These are phyloP conservation scores for Mandrillus leucophaeus DNA, from an alignment of 2,113 vertebrate genomes.

Conservation along the genomic window DNA sequence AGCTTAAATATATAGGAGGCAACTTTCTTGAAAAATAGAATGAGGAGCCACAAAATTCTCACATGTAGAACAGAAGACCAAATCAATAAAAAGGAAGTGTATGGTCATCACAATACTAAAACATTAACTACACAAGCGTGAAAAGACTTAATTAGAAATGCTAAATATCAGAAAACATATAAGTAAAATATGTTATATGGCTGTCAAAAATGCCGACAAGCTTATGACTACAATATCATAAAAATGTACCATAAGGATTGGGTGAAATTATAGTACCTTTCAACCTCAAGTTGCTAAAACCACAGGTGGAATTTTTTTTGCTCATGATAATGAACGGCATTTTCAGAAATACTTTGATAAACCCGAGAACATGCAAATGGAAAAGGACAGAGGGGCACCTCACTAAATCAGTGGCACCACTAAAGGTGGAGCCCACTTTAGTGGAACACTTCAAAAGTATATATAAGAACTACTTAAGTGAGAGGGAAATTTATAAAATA, in stretches of 20 bases:
- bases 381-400: not conserved
- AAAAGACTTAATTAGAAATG: not conserved
- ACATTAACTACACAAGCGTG: not conserved
- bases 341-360: slow-evolving; percentile 15
- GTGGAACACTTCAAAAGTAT: not conserved
- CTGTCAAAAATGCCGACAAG: not conserved
- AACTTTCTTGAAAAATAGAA: not conserved
- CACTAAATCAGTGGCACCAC: too few relatives aligned
- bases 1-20: not conserved
- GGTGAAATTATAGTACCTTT: not conserved
- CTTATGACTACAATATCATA: not conserved
- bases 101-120: not conserved
- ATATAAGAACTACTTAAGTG: not conserved
- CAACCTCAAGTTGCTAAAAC: not conserved
- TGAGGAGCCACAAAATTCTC: not conserved
- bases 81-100: not conserved
- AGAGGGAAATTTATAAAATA: not conserved
- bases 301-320: not conserved
- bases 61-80: not conserved
- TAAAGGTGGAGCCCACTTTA: too few relatives aligned
- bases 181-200: not conserved
- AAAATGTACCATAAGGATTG: not conserved
- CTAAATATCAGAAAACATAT: not conserved
- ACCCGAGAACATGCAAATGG: not conserved
- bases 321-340: not conserved